Conservation (phyloP, 1,140 invertebrate species). For the Bombus pyrosoma region DNA sequence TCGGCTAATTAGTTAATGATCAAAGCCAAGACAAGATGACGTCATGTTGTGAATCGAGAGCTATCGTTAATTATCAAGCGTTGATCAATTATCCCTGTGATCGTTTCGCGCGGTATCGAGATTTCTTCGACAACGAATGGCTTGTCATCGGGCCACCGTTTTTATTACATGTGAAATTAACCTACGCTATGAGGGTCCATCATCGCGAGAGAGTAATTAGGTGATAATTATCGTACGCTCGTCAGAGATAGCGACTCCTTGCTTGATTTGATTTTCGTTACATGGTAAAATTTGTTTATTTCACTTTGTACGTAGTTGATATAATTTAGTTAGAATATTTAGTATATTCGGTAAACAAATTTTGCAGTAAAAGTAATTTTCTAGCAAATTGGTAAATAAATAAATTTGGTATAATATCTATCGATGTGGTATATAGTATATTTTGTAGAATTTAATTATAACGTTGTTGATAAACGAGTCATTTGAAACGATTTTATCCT, state of each 20-base stretch:
- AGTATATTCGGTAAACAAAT: background rate
- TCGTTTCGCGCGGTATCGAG: background rate
- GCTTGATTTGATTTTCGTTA: background rate
- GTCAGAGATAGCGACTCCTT: background rate
- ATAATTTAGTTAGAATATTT: too few relatives aligned
- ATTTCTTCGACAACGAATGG: conserved; percentile 6
- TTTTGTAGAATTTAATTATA: too few relatives aligned
- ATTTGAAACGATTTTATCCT: too few relatives aligned
- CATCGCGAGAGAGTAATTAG: background rate
- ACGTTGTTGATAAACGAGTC: too few relatives aligned
- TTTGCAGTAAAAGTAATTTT: background rate
- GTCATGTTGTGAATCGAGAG: background rate
- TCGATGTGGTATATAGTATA: too few relatives aligned
- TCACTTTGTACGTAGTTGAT: background rate
- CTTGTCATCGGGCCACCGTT: background rate
- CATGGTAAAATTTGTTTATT: background rate
- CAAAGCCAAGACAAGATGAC: background rate
- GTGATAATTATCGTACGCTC: background rate
- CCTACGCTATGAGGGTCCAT: background rate
- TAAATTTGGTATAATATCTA: too few relatives aligned
- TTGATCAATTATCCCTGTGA: conserved; percentile 9
- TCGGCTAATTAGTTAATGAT: conserved; percentile 11
- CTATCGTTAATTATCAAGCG: conserved; percentile 20
- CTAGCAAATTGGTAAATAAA: too few relatives aligned
- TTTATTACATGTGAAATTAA: background rate